Evolutionary conservation across 2,113 vertebrate genomes (phyloP), one percentile per base, ranked within the genome.

Genomic region (Arvicanthis niloticus): DNA sequence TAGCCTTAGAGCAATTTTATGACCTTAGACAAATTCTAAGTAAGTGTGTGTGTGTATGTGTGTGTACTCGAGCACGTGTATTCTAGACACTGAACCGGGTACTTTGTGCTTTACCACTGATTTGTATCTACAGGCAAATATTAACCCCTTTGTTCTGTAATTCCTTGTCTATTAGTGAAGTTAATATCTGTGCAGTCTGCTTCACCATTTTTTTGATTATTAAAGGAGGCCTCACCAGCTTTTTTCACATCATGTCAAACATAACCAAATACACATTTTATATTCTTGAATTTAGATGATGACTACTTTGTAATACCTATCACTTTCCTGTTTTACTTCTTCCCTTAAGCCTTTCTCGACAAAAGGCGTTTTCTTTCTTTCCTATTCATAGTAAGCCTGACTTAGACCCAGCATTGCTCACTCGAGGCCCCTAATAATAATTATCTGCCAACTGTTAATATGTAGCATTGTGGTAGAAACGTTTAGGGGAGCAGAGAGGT

Each of bases 1-100:
- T 91, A 37, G 88, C 58, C 40, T 80, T 97, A 37, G 70, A 75
- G 21, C 82, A 86, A 31, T 93, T 95, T 90, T 87, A 78, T 94
- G 77, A 94, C 53, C 82, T 89, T 93, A 29, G 19, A 42, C 45
- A 95, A 84, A 78, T 93, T 81, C 4, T 96, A 82, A 70, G 80
- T 29, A 4, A 88, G 89, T 15, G 31, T 87, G 45, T 13, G 31
- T 48, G 65, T 21, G 13, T 96, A 85, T 24, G 16, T 17, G 42
- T 24, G 21, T 95, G 90, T 21, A 6, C 42, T 26, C 8, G 8
- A 19, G 6, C 6, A 19, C 29, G 9, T 94, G 89, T 40, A n/a
- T 31, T 56, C 51, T 75, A 16, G 51, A 17, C 24, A 75, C 51
- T 56, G 53, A 76, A 60, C 70, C 2, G 11, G 53, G 24, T 40